phyloP scores from a whole-genome alignment of 2,888 invertebrate genomes.

The Caenorhabditis angaria region DNA sequence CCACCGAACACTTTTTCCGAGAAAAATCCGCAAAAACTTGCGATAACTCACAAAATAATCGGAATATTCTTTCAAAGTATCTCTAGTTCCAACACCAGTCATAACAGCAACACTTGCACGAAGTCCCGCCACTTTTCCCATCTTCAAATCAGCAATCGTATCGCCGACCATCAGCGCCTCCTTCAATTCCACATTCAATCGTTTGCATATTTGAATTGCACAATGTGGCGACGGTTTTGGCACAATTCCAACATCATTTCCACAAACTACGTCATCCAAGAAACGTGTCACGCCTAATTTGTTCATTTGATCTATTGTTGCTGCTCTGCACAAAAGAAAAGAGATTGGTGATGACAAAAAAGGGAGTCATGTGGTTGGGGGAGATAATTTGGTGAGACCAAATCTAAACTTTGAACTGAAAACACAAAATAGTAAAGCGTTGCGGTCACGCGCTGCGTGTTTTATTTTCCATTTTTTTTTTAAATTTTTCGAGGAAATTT shows the following conservation, averaged over 20 bases:
- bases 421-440: no score
- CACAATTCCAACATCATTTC: constrained; percentile 73
- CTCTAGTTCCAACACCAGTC: constrained; percentile 72
- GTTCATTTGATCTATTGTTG: constrained; percentile 63
- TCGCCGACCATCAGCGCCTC: constrained; percentile 74
- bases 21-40: constrained; percentile 35
- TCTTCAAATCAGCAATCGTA: constrained; percentile 74
- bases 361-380: neutral
- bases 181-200: constrained; percentile 61
- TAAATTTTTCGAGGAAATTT: neutral
- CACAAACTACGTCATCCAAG: constrained; percentile 74
- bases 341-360: neutral
- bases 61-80: constrained; percentile 67
- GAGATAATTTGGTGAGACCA: no score
- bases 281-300: constrained; percentile 66
- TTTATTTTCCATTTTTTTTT: no score
- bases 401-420: no score
- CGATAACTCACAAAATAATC: constrained; percentile 63
- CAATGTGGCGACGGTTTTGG: constrained; percentile 75
- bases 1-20: neutral
- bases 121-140: constrained; percentile 74
- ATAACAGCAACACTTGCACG: constrained; percentile 74
- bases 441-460: no score
- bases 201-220: constrained; percentile 72
- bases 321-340: constrained; percentile 44